Evolutionary conservation across 2,797 vertebrate species (phyloP).

Genomic region (Morus bassanus): DNA sequence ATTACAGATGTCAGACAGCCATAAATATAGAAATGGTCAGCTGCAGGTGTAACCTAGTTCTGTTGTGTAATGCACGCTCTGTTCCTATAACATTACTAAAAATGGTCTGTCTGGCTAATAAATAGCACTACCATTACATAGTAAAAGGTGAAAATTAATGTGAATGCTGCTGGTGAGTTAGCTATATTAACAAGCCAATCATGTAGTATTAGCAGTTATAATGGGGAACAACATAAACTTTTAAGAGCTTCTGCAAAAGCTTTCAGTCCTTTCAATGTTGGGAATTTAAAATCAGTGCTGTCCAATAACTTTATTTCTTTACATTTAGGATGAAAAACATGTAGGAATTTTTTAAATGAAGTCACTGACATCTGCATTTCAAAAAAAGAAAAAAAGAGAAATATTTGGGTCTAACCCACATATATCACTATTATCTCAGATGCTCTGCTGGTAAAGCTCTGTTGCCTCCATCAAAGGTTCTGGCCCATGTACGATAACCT

Average conservation of each 20-base stretch:
- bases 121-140: constrained; percentile 49
- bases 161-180: constrained; percentile 17
- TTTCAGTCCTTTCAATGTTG: not conserved
- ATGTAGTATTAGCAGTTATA: constrained; percentile 23
- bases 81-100: constrained; percentile 58
- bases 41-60: constrained; percentile 60
- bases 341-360: not conserved
- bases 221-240: constrained; percentile 18
- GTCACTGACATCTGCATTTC: not conserved
- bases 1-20: constrained; percentile 55
- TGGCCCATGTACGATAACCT: not conserved
- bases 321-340: not conserved
- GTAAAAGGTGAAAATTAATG: constrained; percentile 62
- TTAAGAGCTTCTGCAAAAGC: constrained; percentile 39
- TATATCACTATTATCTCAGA: not conserved
- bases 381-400: not conserved
- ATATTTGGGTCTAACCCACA: not conserved
- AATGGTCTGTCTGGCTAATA: constrained; percentile 54
- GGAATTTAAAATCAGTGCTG: not conserved
- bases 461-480: not conserved
- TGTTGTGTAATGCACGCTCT: constrained; percentile 40
- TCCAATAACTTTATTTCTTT: not conserved
- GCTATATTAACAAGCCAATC: constrained; percentile 30
- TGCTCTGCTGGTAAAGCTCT: not conserved
- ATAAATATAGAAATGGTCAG: constrained; percentile 60